Base-by-base conservation (phyloP, 2,797 vertebrate species). In the Emydoidea blandingii region DNA sequence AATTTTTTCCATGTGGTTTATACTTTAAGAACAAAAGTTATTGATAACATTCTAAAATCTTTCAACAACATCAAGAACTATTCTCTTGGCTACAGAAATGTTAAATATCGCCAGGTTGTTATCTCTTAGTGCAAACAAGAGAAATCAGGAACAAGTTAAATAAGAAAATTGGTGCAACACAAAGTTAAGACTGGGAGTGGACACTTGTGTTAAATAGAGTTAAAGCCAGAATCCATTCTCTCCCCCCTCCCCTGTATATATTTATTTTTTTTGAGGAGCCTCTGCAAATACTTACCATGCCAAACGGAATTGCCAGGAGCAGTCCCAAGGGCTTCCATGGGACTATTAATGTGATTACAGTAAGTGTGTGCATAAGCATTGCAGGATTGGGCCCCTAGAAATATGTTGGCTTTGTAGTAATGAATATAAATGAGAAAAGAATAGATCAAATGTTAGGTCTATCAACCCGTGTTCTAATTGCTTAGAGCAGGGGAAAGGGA, bases 21-120 rank as follows among this genome's bases (percentile, higher is more conserved):
- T 93, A 97, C 96, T 97, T 97, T 81, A 93, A 95, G 95, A 95
- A 95, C 96, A 95, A 96, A 98, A 98, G 96, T 97, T 98, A 93
- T 85, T 6, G 95, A 92, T 93, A 80, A 92, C 52, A 3, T 92
- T 90, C 92, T 89, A 95, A 96, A 94, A 96, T 91, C 86, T 93
- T 89, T 88, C 68, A 54, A 25, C 65, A 85, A 2, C 86, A 91
- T 34, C 3, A 27, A 53, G 88, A 94, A 86, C 53, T 88, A 1
- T 72, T 57, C 82, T 31, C 65, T 34, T 90, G 87, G 80, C 89
- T 92, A 79, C 21, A 78, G 81, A 76, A 62, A 21, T 0, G 52
- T 12, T 37, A 82, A 52, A 50, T 8, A 0, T 81, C 82, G 29
- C 53, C 52, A 1, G 7, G 16, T 14, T 68, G 12, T 27, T 54